phyloP scores from a whole-genome alignment of 2,113 vertebrate genomes.

The Nycticebus coucang region DNA sequence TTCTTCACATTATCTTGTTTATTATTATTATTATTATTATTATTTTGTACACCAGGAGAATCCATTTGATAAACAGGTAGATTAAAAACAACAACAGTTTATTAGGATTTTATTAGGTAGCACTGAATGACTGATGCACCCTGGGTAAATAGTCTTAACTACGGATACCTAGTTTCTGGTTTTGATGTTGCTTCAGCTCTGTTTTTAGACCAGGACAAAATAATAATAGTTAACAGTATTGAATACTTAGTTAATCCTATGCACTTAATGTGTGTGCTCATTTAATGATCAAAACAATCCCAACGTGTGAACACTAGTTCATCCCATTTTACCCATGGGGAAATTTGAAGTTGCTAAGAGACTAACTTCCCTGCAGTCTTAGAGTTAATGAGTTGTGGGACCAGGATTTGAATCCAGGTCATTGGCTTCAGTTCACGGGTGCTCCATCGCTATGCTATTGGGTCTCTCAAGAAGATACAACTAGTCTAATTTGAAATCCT shows the following conservation, averaged over 20 bases:
- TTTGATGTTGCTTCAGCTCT: neutral
- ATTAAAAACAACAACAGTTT: neutral
- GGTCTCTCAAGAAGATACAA: neutral
- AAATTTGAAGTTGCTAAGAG: neutral
- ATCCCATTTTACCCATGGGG: neutral
- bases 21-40: neutral
- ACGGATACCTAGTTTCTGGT: neutral
- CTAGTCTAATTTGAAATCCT: neutral
- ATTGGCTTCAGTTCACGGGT: neutral
- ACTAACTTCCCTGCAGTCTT: neutral
- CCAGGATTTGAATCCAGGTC: neutral
- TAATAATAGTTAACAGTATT: neutral
- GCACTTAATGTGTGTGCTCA: neutral
- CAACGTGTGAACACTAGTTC: neutral
- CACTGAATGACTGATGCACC: neutral
- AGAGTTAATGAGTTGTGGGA: neutral
- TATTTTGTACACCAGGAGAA: neutral
- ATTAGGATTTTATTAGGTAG: neutral
- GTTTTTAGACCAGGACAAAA: slow-evolving; percentile 38
- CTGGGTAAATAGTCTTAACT: neutral
- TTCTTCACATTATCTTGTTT: neutral
- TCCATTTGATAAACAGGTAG: neutral
- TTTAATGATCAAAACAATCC: neutral
- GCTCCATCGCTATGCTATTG: neutral
- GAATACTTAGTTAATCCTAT: neutral